Conservation (phyloP, 2,888 invertebrate genomes). For the Perithous albicinctus region DNA sequence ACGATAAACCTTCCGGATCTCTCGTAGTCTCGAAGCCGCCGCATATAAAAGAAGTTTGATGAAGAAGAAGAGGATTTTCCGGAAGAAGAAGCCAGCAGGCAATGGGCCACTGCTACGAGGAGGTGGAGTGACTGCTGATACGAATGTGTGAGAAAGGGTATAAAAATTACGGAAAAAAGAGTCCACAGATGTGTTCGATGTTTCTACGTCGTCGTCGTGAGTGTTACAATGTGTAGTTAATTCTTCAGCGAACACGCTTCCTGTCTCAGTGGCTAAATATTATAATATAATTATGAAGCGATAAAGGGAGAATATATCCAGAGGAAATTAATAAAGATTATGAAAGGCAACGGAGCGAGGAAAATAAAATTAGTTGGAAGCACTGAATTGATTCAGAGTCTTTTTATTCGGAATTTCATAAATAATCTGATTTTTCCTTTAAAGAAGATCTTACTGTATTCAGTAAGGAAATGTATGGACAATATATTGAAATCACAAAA, state of each 20-base stretch:
- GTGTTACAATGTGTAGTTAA: not conserved
- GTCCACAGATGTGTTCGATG: not conserved
- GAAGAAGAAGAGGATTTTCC: constrained; percentile 16
- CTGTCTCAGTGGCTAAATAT: no score
- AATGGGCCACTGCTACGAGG: constrained; percentile 6
- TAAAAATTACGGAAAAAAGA: not conserved
- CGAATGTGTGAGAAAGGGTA: not conserved
- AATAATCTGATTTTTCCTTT: no score
- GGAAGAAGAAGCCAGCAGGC: constrained; percentile 13
- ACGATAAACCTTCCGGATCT: constrained; percentile 40
- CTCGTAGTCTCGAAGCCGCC: not conserved
- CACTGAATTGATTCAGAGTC: no score
- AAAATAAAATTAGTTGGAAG: not conserved
- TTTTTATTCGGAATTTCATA: no score
- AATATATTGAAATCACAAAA: no score
- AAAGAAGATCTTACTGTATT: no score
- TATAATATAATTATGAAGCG: not conserved
- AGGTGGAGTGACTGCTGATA: not conserved
- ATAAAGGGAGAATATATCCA: not conserved
- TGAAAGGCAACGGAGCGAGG: not conserved
- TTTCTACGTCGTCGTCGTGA: not conserved
- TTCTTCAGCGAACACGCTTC: not conserved
- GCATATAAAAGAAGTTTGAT: constrained; percentile 20
- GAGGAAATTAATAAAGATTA: not conserved
- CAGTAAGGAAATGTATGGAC: no score